Evolutionary conservation across 2,888 invertebrate genomes (phyloP), one percentile per base, ranked within the genome.

Genomic region (Phengaris arion): DNA sequence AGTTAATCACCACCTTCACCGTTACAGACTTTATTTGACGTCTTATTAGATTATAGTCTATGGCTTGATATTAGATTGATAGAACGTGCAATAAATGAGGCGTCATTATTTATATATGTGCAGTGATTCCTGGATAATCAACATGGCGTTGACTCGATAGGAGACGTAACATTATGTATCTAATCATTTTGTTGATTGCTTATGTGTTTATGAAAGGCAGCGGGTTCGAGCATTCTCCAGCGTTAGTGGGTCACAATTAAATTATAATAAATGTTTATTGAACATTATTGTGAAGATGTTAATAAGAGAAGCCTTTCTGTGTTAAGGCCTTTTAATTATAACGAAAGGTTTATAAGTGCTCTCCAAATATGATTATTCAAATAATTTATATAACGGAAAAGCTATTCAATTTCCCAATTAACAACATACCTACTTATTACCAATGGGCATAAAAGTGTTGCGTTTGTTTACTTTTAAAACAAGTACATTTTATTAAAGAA

Each of bases 101-200:
- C 76, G 78, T 78, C 79, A 77, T 79, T 79, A 79, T 77, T 77
- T 75, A 75, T 77, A 77, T 76, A 75, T 78, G 72, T 75, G 74
- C 74, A 74, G 74, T 75, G 75, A 79, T 78, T 77, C 77, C 75
- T 76, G 76, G 75, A 77, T 78, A 78, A 78, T 79, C 78, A 79
- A 77, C 79, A 64, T 75, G 77, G 79, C 76, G 78, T 77, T 74
- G 76, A 74, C 75, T 76, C 68, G 76, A 76, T 75, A 74, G 76
- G 74, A 77, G 77, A 77, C 77, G 76, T 78, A 76, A 59, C 77
- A 76, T 77, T 76, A 76, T 74, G 75, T 77, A 64, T 74, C 77
- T 75, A 77, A 74, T 77, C 74, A 75, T 76, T 77, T 74, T 75
- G 72, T 74, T 76, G 75, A 74, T 74, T 74, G 74, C 74, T 74